phyloP scores from a whole-genome alignment of 2,797 vertebrate species.

The Eulemur rubriventer region DNA sequence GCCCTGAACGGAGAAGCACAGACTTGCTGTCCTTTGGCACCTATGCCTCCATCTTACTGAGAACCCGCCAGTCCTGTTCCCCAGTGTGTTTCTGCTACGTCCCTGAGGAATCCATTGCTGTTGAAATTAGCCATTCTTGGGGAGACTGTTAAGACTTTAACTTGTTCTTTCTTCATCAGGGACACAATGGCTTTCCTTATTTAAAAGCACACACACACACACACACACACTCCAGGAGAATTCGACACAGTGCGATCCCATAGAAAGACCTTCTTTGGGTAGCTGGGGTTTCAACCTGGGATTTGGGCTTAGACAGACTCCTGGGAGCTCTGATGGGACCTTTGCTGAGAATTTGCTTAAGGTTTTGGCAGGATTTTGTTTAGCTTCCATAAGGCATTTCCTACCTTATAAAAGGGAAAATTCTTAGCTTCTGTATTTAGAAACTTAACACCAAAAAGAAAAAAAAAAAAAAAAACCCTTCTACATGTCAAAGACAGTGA shows the following conservation, averaged over 20 bases:
- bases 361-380: slow-evolving; percentile 34
- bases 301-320: slow-evolving; percentile 50
- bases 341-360: slow-evolving; percentile 64
- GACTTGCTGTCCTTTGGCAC: accelerated
- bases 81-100: neutral
- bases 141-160: neutral
- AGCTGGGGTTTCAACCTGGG: slow-evolving; percentile 56
- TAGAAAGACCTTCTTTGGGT: slow-evolving; percentile 65
- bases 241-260: slow-evolving; percentile 31
- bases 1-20: neutral
- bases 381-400: slow-evolving; percentile 66
- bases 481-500: neutral
- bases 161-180: slow-evolving; percentile 68
- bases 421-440: slow-evolving; percentile 63
- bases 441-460: neutral
- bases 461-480: neutral
- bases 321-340: slow-evolving; percentile 45
- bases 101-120: neutral
- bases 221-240: slow-evolving; percentile 18
- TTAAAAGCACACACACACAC: slow-evolving; percentile 29
- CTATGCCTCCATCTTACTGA: neutral
- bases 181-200: slow-evolving; percentile 66
- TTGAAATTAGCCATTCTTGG: neutral
- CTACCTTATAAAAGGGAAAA: slow-evolving; percentile 28
- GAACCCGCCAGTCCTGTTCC: neutral